Evolutionary conservation across 2,113 vertebrate genomes (phyloP), one percentile per base, ranked within the genome.

Genomic region (Oreochromis tanganicae): DNA sequence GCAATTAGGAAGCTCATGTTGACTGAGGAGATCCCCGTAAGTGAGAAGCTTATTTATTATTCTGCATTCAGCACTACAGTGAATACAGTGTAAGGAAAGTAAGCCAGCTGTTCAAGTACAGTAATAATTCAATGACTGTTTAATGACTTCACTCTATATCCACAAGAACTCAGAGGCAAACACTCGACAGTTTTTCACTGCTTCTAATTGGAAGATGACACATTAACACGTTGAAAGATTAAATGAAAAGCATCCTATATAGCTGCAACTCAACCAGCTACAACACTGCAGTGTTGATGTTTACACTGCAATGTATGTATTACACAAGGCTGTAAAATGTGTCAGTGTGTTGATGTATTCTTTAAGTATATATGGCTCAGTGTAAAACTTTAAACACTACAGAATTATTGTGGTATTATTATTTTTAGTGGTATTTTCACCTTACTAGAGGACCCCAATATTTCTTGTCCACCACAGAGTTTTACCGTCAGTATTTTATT

Each of bases 151-250:
- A 48, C 6, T 50, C 43, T 78, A 8, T 32, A 50, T 32, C 43
- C 24, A 50, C 7, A 32, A 32, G 43, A 32, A 78, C 17, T 32
- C 24, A 78, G 43, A 50, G 16, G 43, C 27, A 78, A 50, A 50
- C 2, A 0, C 6, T 29, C 0, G 1, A 32, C 73, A 52, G 27
- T 50, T 78, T 5, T 50, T 50, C 46, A 1, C 73, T 78, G 46
- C 16, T 32, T 32, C 71, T 32, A 50, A n/a, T 12, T 78, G 27
- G 17, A 32, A n/a, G 46, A 24, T 50, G 43, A 50, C 16, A 19
- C 6, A 12, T 32, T 78, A 29, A 78, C 0, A 50, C 1, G 1
- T 78, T 78, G 29, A 52, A 50, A 52, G 46, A 32, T 50, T 50
- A 50, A 50, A 32, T 50, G 43, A 16, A 50, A 78, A 50, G 6